Evolutionary conservation across 2,797 vertebrate species (phyloP), one percentile per base, ranked within the genome.

Genomic region (Etheostoma perlongum): DNA sequence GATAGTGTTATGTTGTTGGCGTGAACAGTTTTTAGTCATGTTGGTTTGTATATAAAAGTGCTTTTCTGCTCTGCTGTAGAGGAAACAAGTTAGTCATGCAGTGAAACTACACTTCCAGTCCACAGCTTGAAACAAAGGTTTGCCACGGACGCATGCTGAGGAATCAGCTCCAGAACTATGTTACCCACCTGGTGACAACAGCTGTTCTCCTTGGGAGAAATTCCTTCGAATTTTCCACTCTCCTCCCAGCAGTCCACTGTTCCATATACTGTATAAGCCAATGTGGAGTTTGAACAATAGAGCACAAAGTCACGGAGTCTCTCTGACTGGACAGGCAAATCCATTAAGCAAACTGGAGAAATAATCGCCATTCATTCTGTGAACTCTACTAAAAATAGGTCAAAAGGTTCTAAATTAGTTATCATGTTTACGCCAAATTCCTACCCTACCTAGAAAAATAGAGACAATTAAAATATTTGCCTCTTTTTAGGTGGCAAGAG

Each of bases 121-220:
- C 46, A 48, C 69, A 71, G 62, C 66, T 70, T 64, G 60, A 63
- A 86, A 76, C 81, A 73, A 68, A 70, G n/a, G 4, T 67, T 8
- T 36, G 44, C n/a, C 21, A 10, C 4, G 9, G 40, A 74, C 62
- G 64, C 83, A 62, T 14, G 70, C 73, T 60, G 77, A 60, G 66
- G 48, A 44, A 67, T 30, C 68, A 44, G 27, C 21, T 11, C 19
- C 54, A 53, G 19, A 76, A 27, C 59, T 57, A 55, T 54, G 76
- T 76, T 60, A 18, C 55, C 80, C 72, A 49, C 72, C 69, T 76
- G 74, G 58, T 60, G 74, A 84, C 53, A 74, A 51, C 87, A 92
- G 85, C 88, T 90, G 88, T 74, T 85, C 80, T 74, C 69, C 66
- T 49, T 27, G 23, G 52, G 77, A 83, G 73, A 78, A 55, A 64